A percentile compares a stretch with the other conserved stretches of the same genome.
phyloP scores from a whole-genome alignment of 2,113 vertebrate species.

The Leuciscus idus region DNA sequence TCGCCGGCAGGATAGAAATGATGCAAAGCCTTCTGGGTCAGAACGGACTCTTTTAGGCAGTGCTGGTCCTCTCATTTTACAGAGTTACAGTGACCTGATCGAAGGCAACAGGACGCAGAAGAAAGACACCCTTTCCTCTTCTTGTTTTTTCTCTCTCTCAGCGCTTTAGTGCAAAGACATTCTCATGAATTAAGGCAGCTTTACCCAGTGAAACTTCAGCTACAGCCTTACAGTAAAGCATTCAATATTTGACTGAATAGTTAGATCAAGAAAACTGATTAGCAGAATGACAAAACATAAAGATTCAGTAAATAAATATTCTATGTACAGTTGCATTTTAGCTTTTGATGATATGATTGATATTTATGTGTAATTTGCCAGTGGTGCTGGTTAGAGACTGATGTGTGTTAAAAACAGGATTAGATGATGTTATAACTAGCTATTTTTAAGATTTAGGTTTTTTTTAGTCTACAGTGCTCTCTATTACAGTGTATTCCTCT shows the following conservation, averaged over 20 bases:
- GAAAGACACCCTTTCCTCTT: background rate
- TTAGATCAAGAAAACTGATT: background rate
- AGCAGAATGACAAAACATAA: background rate
- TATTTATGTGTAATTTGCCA: background rate
- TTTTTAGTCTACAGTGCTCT: background rate
- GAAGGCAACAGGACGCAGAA: background rate
- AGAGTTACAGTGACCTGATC: constrained; percentile 39
- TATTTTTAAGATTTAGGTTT: background rate
- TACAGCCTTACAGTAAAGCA: background rate
- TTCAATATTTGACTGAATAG: background rate
- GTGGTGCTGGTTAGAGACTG: constrained; percentile 6
- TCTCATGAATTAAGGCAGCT: background rate
- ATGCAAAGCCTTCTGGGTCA: constrained; percentile 16
- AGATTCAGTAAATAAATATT: background rate
- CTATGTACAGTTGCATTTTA: background rate
- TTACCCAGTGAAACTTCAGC: background rate
- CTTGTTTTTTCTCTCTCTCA: background rate
- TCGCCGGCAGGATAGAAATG: constrained; percentile 22
- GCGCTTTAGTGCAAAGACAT: background rate
- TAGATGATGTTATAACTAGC: constrained; percentile 21
- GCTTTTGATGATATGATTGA: background rate
- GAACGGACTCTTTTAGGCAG: background rate
- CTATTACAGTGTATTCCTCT: background rate
- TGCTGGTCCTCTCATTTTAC: background rate
- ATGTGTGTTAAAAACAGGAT: constrained; percentile 27